phyloP scores from a whole-genome alignment of 92 coral and sea anemone species.

The Zoanthus gigantus region DNA sequence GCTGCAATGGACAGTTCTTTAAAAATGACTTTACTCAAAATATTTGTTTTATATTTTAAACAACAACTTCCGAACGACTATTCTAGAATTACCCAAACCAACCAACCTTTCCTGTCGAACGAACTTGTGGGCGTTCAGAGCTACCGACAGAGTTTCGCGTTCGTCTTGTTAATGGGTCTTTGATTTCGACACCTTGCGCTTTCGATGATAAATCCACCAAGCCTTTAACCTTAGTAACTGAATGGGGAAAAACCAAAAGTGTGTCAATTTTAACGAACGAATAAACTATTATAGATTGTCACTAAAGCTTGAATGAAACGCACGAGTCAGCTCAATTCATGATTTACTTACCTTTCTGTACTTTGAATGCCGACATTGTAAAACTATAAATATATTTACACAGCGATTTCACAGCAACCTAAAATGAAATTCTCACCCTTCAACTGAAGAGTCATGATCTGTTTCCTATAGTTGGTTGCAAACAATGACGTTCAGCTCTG shows the following conservation, averaged over 20 bases:
- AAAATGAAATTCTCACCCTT: not conserved
- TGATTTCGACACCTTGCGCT: constrained; percentile 59
- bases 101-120: constrained; percentile 55
- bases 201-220: constrained; percentile 83
- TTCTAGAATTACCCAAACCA: constrained; percentile 19
- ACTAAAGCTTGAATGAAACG: constrained; percentile 16
- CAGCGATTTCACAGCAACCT: constrained; percentile 14
- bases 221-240: constrained; percentile 93
- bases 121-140: constrained; percentile 77
- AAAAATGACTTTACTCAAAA: not conserved
- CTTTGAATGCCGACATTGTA: constrained; percentile 92
- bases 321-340: not conserved
- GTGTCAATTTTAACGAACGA: constrained; percentile 1
- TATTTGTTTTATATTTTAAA: not conserved
- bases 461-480: not conserved
- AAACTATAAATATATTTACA: not conserved
- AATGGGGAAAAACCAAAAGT: constrained; percentile 40
- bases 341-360: constrained; percentile 86
- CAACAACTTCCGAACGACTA: not conserved
- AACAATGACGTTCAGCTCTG: constrained; percentile 30
- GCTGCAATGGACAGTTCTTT: not conserved
- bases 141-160: constrained; percentile 58
- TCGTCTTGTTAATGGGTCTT: constrained; percentile 63
- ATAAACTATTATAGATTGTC: constrained; percentile 19
- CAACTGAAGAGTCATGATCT: constrained; percentile 19